Evolutionary conservation across 2,797 vertebrate genomes (phyloP).

Genomic region (Oryzias sinensis): DNA sequence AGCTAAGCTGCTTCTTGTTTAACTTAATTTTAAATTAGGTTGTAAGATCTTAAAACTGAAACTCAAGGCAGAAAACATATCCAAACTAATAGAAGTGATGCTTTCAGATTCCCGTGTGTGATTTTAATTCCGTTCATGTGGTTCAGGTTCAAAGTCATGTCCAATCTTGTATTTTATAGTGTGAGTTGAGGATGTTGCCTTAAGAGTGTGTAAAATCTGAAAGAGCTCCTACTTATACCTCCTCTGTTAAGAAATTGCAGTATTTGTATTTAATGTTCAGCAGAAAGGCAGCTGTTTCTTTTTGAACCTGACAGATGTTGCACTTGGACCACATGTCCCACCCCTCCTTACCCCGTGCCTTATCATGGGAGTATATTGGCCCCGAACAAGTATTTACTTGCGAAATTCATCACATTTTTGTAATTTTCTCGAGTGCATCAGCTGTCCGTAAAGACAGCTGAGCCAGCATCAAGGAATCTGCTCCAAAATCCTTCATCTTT

Average conservation of each 20-base stretch:
- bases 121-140: slow-evolving; percentile 10
- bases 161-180: slow-evolving; percentile 22
- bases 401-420: slow-evolving; percentile 1
- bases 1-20: neutral
- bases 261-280: slow-evolving; percentile 6
- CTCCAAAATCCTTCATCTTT: slow-evolving; percentile 15
- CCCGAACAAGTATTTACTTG: slow-evolving; percentile 5
- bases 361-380: slow-evolving; percentile 26
- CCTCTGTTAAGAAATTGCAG: slow-evolving; percentile 9
- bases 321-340: slow-evolving; percentile 30
- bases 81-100: neutral
- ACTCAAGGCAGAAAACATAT: neutral
- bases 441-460: slow-evolving; percentile 7
- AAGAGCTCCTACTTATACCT: neutral
- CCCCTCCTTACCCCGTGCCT: slow-evolving; percentile 28
- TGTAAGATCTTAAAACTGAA: too few relatives aligned
- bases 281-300: slow-evolving; percentile 40
- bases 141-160: slow-evolving; percentile 34
- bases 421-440: slow-evolving; percentile 2
- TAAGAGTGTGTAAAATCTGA: slow-evolving; percentile 26
- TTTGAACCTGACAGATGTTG: slow-evolving; percentile 29
- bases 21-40: neutral
- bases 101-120: slow-evolving; percentile 8
- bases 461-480: slow-evolving; percentile 8
- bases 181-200: slow-evolving; percentile 46